Conservation (phyloP, 35 echinoderm and acorn worm genomes). For the Patiria miniata region DNA sequence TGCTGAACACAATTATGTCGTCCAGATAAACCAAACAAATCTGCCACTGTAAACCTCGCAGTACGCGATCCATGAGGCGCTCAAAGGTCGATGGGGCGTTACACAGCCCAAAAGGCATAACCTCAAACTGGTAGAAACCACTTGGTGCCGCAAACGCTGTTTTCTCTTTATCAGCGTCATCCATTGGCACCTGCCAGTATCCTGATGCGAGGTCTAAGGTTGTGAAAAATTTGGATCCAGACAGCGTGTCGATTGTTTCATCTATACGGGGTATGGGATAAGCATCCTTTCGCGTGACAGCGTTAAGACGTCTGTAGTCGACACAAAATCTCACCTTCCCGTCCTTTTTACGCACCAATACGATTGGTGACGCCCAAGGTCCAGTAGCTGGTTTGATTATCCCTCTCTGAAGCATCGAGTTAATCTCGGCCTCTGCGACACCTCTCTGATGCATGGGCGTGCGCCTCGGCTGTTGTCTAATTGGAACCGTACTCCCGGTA, state of each 20-base stretch:
- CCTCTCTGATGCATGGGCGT: background rate
- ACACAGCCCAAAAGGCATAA: constrained; percentile 21
- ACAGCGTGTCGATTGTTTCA: background rate
- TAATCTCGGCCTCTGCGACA: background rate
- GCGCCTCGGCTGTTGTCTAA: constrained; percentile 47
- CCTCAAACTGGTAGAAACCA: constrained; percentile 20
- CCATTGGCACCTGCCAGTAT: too few species aligned
- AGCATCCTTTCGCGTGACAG: constrained; percentile 8
- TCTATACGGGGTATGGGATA: constrained; percentile 33
- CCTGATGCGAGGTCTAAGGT: too few species aligned
- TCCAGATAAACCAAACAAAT: background rate
- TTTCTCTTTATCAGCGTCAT: constrained; percentile 49
- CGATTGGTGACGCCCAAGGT: constrained; percentile 53
- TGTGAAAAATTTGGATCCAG: constrained; percentile 19
- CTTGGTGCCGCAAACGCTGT: constrained; percentile 64
- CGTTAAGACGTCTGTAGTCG: constrained; percentile 35
- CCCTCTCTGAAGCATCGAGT: constrained; percentile 18
- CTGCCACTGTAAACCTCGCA: constrained; percentile 44
- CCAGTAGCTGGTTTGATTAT: constrained; percentile 33
- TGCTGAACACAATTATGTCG: background rate
- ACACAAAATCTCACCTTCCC: too few species aligned
- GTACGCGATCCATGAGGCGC: constrained; percentile 35
- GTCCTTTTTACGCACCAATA: constrained; percentile 14
- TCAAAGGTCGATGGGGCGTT: constrained; percentile 51
- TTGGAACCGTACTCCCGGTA: constrained; percentile 44